Base-by-base conservation (phyloP, 2,888 invertebrate genomes). In the Amphipoea lucens region DNA sequence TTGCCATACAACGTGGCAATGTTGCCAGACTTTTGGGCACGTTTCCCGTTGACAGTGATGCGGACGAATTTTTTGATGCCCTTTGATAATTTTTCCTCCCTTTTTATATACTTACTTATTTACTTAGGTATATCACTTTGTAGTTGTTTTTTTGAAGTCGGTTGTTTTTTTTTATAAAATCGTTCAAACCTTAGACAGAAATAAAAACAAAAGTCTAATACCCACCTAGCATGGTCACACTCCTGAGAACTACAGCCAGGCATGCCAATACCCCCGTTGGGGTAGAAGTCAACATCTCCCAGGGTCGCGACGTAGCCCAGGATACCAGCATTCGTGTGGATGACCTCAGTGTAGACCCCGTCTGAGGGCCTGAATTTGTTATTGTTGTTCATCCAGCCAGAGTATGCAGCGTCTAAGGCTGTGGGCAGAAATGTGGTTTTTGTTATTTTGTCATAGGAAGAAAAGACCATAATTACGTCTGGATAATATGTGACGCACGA, bases 241-340 rank as follows among this genome's bases (percentile, higher is more conserved):
- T 84, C 85, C 4, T 84, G 86, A 0, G 83, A 82, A 4, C 66
- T 20, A 45, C 94, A 94, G 0, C 94, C 94, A 0, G 94, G 92
- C 94, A 93, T 93, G n/a, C 79, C 67, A 0, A 85, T 69, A 0
- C 94, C 94, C 0, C 94, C 94, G 36, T 94, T 94, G 5, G 94
- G 94, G n/a, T 94, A 94, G 85, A 94, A 93, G 86, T 94, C 94
- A 0, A 83, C 92, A 0, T 93, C 84, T 0, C 90, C 94, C 23
- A 94, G 72, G 0, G 90, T 71, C 0, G 65, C 63, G 0, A 91
- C 0, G 65, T 90, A 93, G 0, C 94, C 94, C 0, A 90, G 76
- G 0, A 90, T 5, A 0, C 94, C 94, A 17, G 90, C 91, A 78
- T 93, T 93, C 0, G 94, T 94, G 83, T 94, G 94, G 11, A 94